phyloP scores from a whole-genome alignment of 2,113 vertebrate genomes.

The Ariopsis seemanni region DNA sequence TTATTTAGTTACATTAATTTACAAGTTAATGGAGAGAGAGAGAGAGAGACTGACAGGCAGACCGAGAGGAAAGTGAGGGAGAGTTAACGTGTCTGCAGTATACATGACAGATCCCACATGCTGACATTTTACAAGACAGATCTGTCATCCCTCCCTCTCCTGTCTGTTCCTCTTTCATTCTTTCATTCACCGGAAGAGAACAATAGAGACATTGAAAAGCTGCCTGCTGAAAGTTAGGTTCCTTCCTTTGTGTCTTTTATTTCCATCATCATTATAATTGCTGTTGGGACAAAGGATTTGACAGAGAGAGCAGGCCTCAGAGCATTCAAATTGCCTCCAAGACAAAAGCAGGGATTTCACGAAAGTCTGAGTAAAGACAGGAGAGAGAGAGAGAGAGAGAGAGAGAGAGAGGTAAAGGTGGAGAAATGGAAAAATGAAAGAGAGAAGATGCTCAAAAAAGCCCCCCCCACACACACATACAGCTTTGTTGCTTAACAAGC shows the following conservation, averaged over 20 bases:
- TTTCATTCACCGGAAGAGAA: slow-evolving; percentile 42
- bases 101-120: slow-evolving; percentile 46
- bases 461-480: slow-evolving; percentile 19
- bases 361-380: slow-evolving; percentile 15
- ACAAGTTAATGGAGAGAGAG: not conserved
- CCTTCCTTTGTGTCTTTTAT: slow-evolving; percentile 52
- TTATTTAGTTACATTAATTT: slow-evolving; percentile 1
- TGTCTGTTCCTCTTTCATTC: slow-evolving; percentile 27
- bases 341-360: slow-evolving; percentile 44
- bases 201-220: slow-evolving; percentile 53
- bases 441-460: slow-evolving; percentile 6
- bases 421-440: not conserved
- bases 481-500: slow-evolving; percentile 2
- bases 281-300: slow-evolving; percentile 56
- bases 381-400: not conserved
- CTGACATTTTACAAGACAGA: slow-evolving; percentile 52
- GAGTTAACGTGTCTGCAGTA: slow-evolving; percentile 17
- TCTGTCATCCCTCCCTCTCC: slow-evolving; percentile 33
- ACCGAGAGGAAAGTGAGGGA: slow-evolving; percentile 23
- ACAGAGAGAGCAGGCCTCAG: slow-evolving; percentile 48
- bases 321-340: slow-evolving; percentile 39
- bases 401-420: not conserved
- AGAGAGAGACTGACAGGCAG: slow-evolving; percentile 19
- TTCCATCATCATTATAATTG: slow-evolving; percentile 58
- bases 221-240: slow-evolving; percentile 49